phyloP scores from a whole-genome alignment of 2,113 vertebrate species.

The Numida meleagris region DNA sequence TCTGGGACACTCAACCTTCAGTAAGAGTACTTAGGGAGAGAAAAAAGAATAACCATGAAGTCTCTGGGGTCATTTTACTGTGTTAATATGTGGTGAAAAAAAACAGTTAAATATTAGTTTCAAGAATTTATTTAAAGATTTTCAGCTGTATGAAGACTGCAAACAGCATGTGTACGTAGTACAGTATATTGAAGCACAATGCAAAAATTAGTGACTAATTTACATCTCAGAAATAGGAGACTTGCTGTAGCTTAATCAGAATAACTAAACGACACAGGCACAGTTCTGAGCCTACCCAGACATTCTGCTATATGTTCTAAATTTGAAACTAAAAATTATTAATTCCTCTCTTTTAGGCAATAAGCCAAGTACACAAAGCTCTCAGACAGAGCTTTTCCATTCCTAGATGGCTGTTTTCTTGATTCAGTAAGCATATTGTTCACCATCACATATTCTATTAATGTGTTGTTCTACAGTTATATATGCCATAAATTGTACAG shows the following conservation, averaged over 20 bases:
- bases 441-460: background rate
- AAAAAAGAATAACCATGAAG: background rate
- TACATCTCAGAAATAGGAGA: background rate
- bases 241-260: background rate
- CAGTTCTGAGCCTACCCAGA: background rate
- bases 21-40: background rate
- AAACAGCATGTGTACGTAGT: background rate
- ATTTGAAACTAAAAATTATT: background rate
- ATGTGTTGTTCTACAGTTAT: background rate
- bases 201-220: background rate
- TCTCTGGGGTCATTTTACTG: background rate
- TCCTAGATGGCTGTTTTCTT: background rate
- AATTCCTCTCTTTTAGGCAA: background rate
- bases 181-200: accelerated
- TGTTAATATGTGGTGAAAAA: background rate
- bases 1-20: background rate
- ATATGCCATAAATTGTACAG: background rate
- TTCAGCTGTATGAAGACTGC: background rate
- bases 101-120: background rate
- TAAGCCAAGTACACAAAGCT: background rate
- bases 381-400: background rate
- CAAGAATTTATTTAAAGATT: background rate
- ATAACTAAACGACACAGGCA: background rate
- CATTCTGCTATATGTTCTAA: background rate
- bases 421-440: background rate